phyloP scores from a whole-genome alignment of 2,113 vertebrate genomes.

The Perca schrenkii region DNA sequence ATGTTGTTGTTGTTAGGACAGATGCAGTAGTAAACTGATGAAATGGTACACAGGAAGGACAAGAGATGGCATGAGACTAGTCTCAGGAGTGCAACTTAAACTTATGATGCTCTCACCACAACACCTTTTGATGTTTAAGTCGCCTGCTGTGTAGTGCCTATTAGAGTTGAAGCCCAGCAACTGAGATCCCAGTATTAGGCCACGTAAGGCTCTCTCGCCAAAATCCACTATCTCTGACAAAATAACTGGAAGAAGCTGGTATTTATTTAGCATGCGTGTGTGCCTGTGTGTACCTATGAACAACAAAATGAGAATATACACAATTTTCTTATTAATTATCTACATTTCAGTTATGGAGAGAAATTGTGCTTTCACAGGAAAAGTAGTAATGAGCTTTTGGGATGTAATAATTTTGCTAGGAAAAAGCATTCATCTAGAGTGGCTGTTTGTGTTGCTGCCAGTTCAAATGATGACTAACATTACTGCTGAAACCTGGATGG shows the following conservation, averaged over 20 bases:
- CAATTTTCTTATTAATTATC: background rate
- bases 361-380: background rate
- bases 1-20: background rate
- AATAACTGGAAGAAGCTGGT: constrained; percentile 5
- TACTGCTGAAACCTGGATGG: constrained; percentile 3
- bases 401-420: background rate
- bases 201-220: constrained; percentile 11
- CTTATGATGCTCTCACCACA: background rate
- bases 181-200: constrained; percentile 11
- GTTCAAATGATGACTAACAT: constrained; percentile 8
- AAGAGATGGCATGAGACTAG: background rate
- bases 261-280: background rate
- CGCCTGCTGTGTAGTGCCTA: constrained; percentile 30
- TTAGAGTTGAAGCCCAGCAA: constrained; percentile 27
- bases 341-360: background rate
- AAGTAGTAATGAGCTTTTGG: constrained; percentile 1
- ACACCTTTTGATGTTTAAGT: constrained; percentile 17
- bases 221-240: constrained; percentile 5
- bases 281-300: background rate
- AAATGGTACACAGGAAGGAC: background rate
- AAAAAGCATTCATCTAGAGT: constrained; percentile 4
- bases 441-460: background rate
- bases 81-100: constrained; percentile 2
- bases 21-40: background rate
- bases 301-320: background rate